These are phyloP conservation scores for Pseudorhiza aurosa DNA, from an alignment of 30 jellyfish, hydroid and myxozoan genomes.

Conservation along the genomic window DNA sequence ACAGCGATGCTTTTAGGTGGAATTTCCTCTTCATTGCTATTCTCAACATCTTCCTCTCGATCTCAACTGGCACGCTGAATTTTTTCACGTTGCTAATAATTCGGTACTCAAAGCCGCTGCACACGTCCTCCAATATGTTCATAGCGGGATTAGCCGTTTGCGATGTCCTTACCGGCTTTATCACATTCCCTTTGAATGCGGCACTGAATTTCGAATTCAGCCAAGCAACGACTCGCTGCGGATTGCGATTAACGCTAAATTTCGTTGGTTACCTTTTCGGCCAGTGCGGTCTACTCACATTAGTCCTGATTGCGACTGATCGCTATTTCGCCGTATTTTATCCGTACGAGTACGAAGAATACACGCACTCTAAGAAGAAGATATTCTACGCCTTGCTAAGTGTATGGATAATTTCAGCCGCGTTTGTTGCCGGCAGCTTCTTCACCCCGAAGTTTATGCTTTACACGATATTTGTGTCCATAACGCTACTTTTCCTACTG, in stretches of 20 bases:
- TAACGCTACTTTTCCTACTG: conserved; percentile 43
- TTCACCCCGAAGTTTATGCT: conserved; percentile 70
- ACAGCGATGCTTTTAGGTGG: conserved; percentile 41
- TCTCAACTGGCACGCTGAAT: conserved; percentile 34
- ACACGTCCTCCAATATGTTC: conserved; percentile 53
- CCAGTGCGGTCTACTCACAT: conserved; percentile 51
- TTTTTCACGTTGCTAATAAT: conserved; percentile 32
- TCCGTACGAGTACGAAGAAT: conserved; percentile 40
- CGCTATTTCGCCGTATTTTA: conserved; percentile 61
- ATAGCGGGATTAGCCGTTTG: conserved; percentile 61
- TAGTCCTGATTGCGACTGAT: conserved; percentile 58
- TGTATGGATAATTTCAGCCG: conserved; percentile 53
- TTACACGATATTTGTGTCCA: conserved; percentile 52
- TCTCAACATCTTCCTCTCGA: conserved; percentile 24
- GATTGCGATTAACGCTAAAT: conserved; percentile 37
- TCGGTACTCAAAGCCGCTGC: conserved; percentile 38
- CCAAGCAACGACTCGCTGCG: conserved; percentile 52
- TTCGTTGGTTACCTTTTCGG: conserved; percentile 71
- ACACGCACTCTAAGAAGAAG: conserved; percentile 9
- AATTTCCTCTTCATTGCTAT: conserved; percentile 46
- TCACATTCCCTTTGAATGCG: conserved; percentile 62
- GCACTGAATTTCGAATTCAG: conserved; percentile 41
- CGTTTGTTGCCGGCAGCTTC: conserved; percentile 55
- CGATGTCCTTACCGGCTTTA: conserved; percentile 41
- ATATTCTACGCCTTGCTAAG: conserved; percentile 8